Evolutionary conservation across 2,888 invertebrate species (phyloP).

Genomic region (Anticlea derivata): DNA sequence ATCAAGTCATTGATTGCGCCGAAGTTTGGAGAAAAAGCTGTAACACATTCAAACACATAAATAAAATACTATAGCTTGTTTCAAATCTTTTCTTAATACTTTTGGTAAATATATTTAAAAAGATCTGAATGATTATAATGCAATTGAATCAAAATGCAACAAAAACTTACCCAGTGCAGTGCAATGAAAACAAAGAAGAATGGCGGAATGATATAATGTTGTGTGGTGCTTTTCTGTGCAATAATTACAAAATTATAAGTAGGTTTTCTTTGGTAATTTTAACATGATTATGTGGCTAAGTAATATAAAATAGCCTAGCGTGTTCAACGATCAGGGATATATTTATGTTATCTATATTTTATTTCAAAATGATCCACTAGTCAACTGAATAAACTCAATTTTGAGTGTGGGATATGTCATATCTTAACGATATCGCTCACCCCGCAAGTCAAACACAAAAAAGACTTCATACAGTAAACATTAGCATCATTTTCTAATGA

Average conservation of each 20-base stretch:
- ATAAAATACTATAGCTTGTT: constrained; percentile 16
- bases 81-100: constrained; percentile 12
- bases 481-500: too few relatives aligned
- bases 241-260: constrained; percentile 16
- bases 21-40: constrained; percentile 79
- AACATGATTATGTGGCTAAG: too few relatives aligned
- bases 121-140: constrained; percentile 34
- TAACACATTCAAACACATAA: constrained; percentile 39
- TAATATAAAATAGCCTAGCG: too few relatives aligned
- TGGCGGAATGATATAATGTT: constrained; percentile 31
- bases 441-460: too few relatives aligned
- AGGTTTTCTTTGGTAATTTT: too few relatives aligned
- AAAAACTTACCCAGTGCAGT: constrained; percentile 65
- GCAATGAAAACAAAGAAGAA: constrained; percentile 41
- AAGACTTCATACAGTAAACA: too few relatives aligned
- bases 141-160: constrained; percentile 42
- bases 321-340: too few relatives aligned
- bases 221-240: constrained; percentile 37
- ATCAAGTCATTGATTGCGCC: constrained; percentile 65
- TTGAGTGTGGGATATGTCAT: too few relatives aligned
- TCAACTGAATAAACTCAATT: too few relatives aligned
- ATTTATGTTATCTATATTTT: too few relatives aligned
- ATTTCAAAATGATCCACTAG: too few relatives aligned
- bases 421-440: not conserved
- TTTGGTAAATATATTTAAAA: constrained; percentile 21